Evolutionary conservation across 1,140 invertebrate species (phyloP), one percentile per base, ranked within the genome.

Genomic region (Globodera rostochiensis): DNA sequence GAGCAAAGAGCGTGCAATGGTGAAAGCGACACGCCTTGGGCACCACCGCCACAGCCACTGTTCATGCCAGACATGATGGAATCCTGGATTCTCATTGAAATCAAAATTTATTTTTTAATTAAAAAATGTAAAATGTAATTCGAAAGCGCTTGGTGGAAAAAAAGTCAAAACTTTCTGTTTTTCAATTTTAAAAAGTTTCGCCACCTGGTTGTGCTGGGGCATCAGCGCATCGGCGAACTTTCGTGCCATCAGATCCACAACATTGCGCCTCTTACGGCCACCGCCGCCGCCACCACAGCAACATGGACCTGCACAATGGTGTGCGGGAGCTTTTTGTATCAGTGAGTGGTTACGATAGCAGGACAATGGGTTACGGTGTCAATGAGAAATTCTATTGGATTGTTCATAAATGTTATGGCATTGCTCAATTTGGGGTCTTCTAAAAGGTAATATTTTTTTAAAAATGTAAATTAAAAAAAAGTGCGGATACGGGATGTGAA

Each of bases 161-260:
- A 25, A 25, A 25, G 25, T 25, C 25, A 25, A 25, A 25, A 15
- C 6, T 5, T 60, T 19, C 5, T 60, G 0, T 15, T 60, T 60
- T 60, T 15, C 11, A 60, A 60, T 11, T 60, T 60, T 60, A 15
- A 7, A 11, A 60, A 60, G 11, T 15, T 5, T 5, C 5, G 57
- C 5, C 15, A 19, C 57, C 57, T 60, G 76, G 46, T 78, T 78
- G 70, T 64, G 60, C 50, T 82, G 75, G n/a, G 81, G 81, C 79
- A 82, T 11, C 11, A 82, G 47, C n/a, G 82, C 71, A 64, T 82
- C 81, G 9, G 81, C 82, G 64, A 82, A 73, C 49, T 82, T 82
- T 46, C 80, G 77, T 45, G 80, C 74, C 77, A 81, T 81, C 66
- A 82, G 25, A 50, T 82, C 81, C 9, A 82, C 73, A 73, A 82